A percentile compares a stretch with the other conserved stretches of the same genome.
Evolutionary conservation across 1,140 invertebrate genomes (phyloP).

Genomic region (Octopus bimaculoides): DNA sequence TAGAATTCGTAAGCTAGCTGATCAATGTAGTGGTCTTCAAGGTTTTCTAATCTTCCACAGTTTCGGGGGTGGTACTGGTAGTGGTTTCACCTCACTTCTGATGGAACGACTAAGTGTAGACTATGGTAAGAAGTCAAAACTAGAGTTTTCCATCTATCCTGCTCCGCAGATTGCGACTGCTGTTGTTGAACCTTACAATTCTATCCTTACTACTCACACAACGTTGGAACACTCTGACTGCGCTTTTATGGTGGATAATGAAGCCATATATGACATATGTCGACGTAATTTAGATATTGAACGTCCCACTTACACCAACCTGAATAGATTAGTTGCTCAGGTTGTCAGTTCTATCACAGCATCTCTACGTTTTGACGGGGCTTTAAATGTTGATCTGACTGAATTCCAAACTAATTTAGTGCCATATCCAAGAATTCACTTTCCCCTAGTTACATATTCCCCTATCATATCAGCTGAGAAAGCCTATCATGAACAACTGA

Average conservation of each 20-base stretch:
- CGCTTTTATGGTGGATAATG: constrained; percentile 64
- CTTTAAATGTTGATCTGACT: constrained; percentile 68
- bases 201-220: constrained; percentile 52
- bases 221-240: constrained; percentile 48
- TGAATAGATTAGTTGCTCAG: constrained; percentile 49
- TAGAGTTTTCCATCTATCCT: constrained; percentile 9
- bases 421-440: constrained; percentile 30
- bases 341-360: constrained; percentile 63
- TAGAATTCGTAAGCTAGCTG: not conserved
- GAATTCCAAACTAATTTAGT: constrained; percentile 70
- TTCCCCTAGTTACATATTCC: constrained; percentile 33
- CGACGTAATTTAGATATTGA: constrained; percentile 58
- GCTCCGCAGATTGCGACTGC: not conserved
- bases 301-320: constrained; percentile 39
- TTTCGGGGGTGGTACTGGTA: constrained; percentile 7
- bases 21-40: constrained; percentile 4
- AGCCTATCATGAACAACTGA: constrained; percentile 42
- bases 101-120: constrained; percentile 2
- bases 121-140: constrained; percentile 5
- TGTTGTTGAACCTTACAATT: constrained; percentile 34
- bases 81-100: constrained; percentile 5
- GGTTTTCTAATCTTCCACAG: constrained; percentile 6
- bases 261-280: constrained; percentile 89
- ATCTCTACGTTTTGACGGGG: constrained; percentile 68
- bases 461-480: constrained; percentile 35